These are phyloP conservation scores for Acronicta leporina DNA, from an alignment of 2,888 invertebrate species.

Conservation along the genomic window DNA sequence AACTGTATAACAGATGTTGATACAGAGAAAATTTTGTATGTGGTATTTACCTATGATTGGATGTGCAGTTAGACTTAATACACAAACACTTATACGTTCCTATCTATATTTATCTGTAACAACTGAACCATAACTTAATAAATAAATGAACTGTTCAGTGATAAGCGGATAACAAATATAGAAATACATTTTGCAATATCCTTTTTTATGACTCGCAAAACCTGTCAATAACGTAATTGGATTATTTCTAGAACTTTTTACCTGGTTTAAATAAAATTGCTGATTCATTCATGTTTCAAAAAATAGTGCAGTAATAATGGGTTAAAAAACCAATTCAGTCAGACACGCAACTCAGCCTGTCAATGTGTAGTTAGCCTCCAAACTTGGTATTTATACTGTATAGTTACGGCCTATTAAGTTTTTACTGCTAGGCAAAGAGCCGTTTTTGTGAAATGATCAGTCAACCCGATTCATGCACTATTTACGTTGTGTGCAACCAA, in stretches of 20 bases:
- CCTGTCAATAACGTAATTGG: constrained; percentile 11
- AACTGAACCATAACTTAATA: too few species aligned
- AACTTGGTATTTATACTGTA: constrained; percentile 29
- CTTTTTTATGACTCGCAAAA: constrained; percentile 20
- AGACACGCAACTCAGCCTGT: constrained; percentile 36
- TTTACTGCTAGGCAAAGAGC: constrained; percentile 24
- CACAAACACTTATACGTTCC: too few species aligned
- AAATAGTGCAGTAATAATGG: constrained; percentile 23
- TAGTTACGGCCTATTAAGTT: constrained; percentile 48
- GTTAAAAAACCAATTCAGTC: constrained; percentile 34
- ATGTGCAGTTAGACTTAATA: too few species aligned
- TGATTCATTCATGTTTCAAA: constrained; percentile 20
- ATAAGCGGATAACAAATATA: constrained; percentile 18
- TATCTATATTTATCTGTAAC: too few species aligned
- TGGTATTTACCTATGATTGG: too few species aligned
- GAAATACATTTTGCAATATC: constrained; percentile 5
- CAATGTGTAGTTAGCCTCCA: constrained; percentile 36
- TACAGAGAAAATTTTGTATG: too few species aligned
- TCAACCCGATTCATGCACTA: constrained; percentile 50
- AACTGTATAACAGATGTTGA: too few species aligned
- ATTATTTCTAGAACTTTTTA: constrained; percentile 22
- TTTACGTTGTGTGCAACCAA: constrained; percentile 32
- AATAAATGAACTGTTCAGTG: constrained; percentile 1
- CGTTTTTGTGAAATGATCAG: constrained; percentile 42
- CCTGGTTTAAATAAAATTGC: constrained; percentile 3